A percentile compares a stretch with the other conserved stretches of the same genome.
Conservation (phyloP, 2,888 invertebrate genomes). For the Deilephila porcellus region DNA sequence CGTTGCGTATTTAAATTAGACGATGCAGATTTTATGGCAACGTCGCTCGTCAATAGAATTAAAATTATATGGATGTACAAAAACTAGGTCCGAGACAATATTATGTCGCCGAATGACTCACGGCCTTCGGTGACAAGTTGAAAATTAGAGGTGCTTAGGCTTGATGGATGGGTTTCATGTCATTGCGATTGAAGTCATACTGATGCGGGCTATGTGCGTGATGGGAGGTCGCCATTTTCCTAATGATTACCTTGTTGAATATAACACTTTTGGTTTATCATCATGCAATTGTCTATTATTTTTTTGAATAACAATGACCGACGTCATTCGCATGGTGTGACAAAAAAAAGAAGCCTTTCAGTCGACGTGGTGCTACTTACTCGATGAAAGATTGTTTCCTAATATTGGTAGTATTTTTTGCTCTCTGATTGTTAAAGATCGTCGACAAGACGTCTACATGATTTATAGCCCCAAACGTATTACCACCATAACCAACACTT, state of each 20-base stretch:
- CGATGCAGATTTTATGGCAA: neutral
- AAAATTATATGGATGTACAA: neutral
- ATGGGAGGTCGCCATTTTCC: no score
- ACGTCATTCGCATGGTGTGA: no score
- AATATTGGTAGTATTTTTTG: no score
- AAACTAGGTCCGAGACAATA: neutral
- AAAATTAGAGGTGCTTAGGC: conserved; percentile 2
- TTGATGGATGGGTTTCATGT: conserved; percentile 12
- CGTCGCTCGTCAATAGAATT: neutral
- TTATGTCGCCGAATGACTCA: no score
- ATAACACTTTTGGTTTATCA: neutral
- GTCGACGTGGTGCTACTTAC: no score
- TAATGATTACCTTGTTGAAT: neutral
- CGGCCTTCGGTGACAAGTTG: neutral
- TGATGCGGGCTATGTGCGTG: neutral
- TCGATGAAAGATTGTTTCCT: no score
- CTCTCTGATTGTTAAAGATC: neutral
- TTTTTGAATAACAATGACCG: no score
- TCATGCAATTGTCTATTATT: no score
- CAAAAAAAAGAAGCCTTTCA: no score
- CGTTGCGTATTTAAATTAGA: neutral
- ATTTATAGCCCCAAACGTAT: neutral
- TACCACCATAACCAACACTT: neutral
- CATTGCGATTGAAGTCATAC: conserved; percentile 33
- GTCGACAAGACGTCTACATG: no score